Base-by-base conservation (phyloP, 2,888 invertebrate species). In the Parnassius orleans region DNA sequence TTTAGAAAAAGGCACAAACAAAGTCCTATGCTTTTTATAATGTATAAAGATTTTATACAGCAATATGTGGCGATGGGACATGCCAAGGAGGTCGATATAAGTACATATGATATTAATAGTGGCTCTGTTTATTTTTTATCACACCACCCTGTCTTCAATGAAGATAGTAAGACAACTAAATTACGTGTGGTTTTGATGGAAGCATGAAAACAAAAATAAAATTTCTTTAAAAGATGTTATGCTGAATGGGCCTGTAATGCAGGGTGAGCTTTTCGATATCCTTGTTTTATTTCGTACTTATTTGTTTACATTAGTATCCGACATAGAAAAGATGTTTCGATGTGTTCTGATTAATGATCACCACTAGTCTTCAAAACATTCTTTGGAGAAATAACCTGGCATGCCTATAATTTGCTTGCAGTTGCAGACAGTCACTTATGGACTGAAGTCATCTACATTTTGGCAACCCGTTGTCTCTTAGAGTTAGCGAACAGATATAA, bases 211-310 rank as follows among this genome's bases (percentile, higher is more conserved):
- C n/a, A n/a, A n/a, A n/a, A n/a, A n/a, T n/a, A 63, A 62, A 46
- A 15, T 64, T 7, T 57, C 57, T 43, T 50, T 66, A 10, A 66
- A 66, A 60, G 64, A 66, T 43, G n/a, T 65, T 3, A 43, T 65
- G 46, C 61, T 61, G 15, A 66, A 68, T 42, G 66, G 67, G 1
- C 65, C 65, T n/a, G 42, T 65, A 10, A 58, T 65, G 0, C 65
- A 65, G 14, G 24, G 55, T 33, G 60, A 63, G 9, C 44, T 65
- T 1, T 65, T 62, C 55, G 57, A 63, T 19, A 57, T 63, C 10
- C 9, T 65, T n/a, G 10, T 64, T 3, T 15, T 53, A 9, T 64
- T 57, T 57, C 53, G 57, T 3, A 57, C 53, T 24, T 53, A 53
- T 42, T 43, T 48, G 12, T 64, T 57, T 51, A 53, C 42, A n/a